Evolutionary conservation across 1,140 invertebrate genomes (phyloP), one percentile per base, ranked within the genome.

Genomic region (Drosophila micromelanica): DNA sequence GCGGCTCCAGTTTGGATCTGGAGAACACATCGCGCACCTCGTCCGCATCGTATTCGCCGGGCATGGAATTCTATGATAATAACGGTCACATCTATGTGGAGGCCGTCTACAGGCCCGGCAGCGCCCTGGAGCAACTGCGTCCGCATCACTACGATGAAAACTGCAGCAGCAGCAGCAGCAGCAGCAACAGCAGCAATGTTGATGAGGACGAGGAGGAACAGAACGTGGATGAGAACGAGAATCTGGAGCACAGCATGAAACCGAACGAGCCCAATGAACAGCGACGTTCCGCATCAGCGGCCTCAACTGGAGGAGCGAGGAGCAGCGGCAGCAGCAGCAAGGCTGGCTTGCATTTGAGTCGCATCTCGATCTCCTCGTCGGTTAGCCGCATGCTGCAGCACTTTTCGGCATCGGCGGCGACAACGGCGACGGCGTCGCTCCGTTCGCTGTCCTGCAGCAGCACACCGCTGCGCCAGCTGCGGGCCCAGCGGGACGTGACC

Each of bases 321-420:
- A n/a, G n/a, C n/a, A n/a, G n/a, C n/a, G n/a, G n/a, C n/a, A n/a
- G n/a, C n/a, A n/a, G n/a, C 32, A 56, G 6, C 42, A 67, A 65
- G 23, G 30, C 38, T 15, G 79, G 90, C n/a, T 54, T 91, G 9
- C 90, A 91, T 46, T 40, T 91, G 11, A 90, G 84, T 60, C 90
- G 90, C 52, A 82, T 91, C 35, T 91, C 90, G 20, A 91, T 91
- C 35, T 86, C 93, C 1, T 95, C 93, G 0, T 95, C 94, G 2
- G 92, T 96, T 1, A 93, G 94, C 35, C 94, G 94, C 45, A 94
- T 95, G 12, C 94, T 96, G 70, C 94, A 96, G 75, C 95, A 93
- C 61, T 92, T 96, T 5, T 80, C 87, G 38, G 65, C 56, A 35
- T 76, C 75, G 15, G 69, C 69, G 13, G 68, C 96, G 1, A 63